Base-by-base conservation (phyloP, 2,888 invertebrate genomes). In the Campoplex capitator region DNA sequence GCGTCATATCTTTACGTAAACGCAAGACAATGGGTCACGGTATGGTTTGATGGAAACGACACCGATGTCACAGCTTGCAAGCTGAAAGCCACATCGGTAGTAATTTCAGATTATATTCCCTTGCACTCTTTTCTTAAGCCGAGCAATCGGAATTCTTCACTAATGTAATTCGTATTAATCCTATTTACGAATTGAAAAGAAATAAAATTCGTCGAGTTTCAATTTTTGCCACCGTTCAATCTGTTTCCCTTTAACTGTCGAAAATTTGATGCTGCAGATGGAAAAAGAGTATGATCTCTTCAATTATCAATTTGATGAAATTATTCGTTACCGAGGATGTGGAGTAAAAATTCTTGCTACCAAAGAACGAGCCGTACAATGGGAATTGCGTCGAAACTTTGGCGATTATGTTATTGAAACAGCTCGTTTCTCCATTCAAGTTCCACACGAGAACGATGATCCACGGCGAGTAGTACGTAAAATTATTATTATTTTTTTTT, bases 321-420 rank as follows among this genome's bases (percentile, higher is more conserved):
- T 90, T 23, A 75, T 83, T 56, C 85, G 83, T 56, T 88, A 88
- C 35, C 85, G 83, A 16, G 65, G 82, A 65, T 92, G 92, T 42
- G 91, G 91, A 9, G 88, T 90, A 4, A 85, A 89, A 76, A 86
- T 91, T 48, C 77, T 78, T n/a, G 74, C 84, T 4, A 85, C 87
- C 35, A 7, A 23, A 3, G 78, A 48, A 42, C 71, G 79, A 23
- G 11, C 28, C 9, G 88, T 88, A 32, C 32, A 35, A 32, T 92
- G 90, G 91, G 65, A 23, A 18, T 18, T 89, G 16, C n/a, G 16
- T 8, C 51, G 67, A 70, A 65, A 71, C 56, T 7, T 87, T n/a
- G 82, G 82, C 32, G n/a, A 85, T 45, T 45, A 79, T 7, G 54
- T 62, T 48, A 54, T 56, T 6, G 73, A 82, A 48, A n/a, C 23